phyloP scores from a whole-genome alignment of 1,140 invertebrate genomes.

The Ooceraea biroi region DNA sequence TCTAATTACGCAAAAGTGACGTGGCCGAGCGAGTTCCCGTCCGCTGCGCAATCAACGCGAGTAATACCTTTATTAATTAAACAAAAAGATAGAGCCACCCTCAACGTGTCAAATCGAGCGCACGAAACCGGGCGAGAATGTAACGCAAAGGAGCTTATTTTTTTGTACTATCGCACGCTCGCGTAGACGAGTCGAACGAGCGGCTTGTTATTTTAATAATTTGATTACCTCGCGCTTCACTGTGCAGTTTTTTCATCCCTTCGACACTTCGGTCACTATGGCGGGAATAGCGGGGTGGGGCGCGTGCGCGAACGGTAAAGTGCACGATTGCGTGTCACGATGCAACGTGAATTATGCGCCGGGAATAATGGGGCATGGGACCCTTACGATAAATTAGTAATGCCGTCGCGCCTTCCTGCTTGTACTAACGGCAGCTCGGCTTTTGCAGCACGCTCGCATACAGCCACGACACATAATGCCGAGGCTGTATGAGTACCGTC shows the following conservation, averaged over 20 bases:
- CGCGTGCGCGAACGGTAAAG: slow-evolving; percentile 14
- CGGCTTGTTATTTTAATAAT: slow-evolving; percentile 56
- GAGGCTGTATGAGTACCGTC: slow-evolving; percentile 8
- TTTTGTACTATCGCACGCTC: slow-evolving; percentile 2
- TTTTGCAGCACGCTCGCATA: background rate
- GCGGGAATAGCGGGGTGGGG: background rate
- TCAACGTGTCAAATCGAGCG: slow-evolving; percentile 41
- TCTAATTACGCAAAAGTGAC: slow-evolving; percentile 55
- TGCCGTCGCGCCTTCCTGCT: background rate
- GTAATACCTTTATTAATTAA: slow-evolving; percentile 58
- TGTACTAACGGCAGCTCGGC: background rate
- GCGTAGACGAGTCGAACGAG: slow-evolving; percentile 46
- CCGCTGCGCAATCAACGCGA: slow-evolving; percentile 41
- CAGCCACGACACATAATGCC: slow-evolving; percentile 28
- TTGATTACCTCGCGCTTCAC: slow-evolving; percentile 52
- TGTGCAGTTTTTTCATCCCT: slow-evolving; percentile 43
- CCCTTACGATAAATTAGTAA: slow-evolving; percentile 54
- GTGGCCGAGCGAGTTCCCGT: background rate
- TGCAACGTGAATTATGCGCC: slow-evolving; percentile 58
- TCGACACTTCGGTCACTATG: slow-evolving; percentile 39
- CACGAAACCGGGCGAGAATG: slow-evolving; percentile 18
- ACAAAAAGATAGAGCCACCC: slow-evolving; percentile 47
- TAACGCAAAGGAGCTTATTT: slow-evolving; percentile 40
- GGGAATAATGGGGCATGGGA: slow-evolving; percentile 40
- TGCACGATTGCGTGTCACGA: slow-evolving; percentile 58